Conservation (phyloP, 2,797 vertebrate species). For the Masticophis lateralis region DNA sequence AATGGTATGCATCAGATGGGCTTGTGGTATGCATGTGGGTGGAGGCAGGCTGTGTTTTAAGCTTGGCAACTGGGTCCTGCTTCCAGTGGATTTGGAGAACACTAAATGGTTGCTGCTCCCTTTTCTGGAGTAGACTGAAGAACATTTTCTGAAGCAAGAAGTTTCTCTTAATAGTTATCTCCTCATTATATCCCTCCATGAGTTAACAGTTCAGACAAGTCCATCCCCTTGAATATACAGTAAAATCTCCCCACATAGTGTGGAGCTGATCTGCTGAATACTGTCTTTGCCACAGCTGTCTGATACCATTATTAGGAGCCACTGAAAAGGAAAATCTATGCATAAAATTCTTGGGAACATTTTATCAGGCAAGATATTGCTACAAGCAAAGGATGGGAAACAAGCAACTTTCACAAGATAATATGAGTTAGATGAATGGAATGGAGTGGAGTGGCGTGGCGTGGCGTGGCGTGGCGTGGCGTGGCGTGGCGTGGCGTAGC, state of each 20-base stretch:
- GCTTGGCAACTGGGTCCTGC: neutral
- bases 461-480: too few relatives aligned
- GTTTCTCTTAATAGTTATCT: neutral
- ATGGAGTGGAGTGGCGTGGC: too few relatives aligned
- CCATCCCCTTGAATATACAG: neutral
- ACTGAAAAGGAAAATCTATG: neutral
- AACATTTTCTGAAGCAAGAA: neutral
- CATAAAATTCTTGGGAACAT: neutral
- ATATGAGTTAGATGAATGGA: neutral
- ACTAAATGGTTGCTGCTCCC: constrained; percentile 4
- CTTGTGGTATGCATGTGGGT: neutral
- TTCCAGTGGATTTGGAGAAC: neutral
- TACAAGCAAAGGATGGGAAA: neutral
- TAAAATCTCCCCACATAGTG: neutral
- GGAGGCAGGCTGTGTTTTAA: neutral
- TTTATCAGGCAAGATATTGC: neutral
- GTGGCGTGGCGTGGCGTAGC: too few relatives aligned
- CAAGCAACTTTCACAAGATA: neutral
- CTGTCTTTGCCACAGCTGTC: neutral
- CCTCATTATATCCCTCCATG: neutral
- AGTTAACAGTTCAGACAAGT: neutral
- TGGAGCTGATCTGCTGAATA: neutral
- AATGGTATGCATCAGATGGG: neutral
- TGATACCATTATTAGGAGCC: neutral
- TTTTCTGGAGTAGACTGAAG: rapidly evolving